Percentiles rank a stretch among this genome's conserved stretches.
phyloP scores from a whole-genome alignment of 2,888 invertebrate genomes.

The Lepidonotus clava region DNA sequence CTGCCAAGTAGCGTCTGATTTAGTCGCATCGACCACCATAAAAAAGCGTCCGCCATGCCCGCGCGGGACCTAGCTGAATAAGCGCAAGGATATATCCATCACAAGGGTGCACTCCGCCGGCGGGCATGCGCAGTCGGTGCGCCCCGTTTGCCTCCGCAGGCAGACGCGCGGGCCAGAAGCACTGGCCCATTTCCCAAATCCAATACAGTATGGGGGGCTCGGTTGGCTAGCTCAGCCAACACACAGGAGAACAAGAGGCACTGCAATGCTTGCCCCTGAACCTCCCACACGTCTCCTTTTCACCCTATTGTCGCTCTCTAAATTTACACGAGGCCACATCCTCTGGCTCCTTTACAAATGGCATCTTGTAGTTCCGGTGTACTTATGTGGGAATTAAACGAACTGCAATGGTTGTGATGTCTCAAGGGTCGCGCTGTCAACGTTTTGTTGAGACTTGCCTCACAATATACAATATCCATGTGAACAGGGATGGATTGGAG shows the following conservation, averaged over 20 bases:
- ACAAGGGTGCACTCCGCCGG: background rate
- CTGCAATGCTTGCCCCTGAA: no score
- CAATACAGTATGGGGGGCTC: conserved; percentile 32
- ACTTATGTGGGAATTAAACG: no score
- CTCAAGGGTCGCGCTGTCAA: no score
- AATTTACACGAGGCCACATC: no score
- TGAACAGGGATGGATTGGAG: no score
- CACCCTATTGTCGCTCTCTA: no score
- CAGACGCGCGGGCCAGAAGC: conserved; percentile 19
- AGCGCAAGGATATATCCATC: conserved; percentile 48
- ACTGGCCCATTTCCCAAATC: conserved; percentile 34
- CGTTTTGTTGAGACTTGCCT: no score
- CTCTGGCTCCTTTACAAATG: no score
- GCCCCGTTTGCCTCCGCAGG: conserved; percentile 6
- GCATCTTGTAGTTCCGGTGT: no score
- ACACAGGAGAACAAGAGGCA: background rate
- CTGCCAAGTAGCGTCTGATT: conserved; percentile 49
- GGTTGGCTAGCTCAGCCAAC: background rate
- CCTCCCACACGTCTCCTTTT: no score
- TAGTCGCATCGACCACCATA: conserved; percentile 37
- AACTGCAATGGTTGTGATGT: no score
- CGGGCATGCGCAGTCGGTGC: conserved; percentile 34
- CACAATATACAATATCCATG: no score
- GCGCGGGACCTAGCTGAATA: conserved; percentile 24
- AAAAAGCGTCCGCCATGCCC: conserved; percentile 21